These are phyloP conservation scores for Sandelia bainsii DNA, from an alignment of 2,797 vertebrate species.

Conservation along the genomic window DNA sequence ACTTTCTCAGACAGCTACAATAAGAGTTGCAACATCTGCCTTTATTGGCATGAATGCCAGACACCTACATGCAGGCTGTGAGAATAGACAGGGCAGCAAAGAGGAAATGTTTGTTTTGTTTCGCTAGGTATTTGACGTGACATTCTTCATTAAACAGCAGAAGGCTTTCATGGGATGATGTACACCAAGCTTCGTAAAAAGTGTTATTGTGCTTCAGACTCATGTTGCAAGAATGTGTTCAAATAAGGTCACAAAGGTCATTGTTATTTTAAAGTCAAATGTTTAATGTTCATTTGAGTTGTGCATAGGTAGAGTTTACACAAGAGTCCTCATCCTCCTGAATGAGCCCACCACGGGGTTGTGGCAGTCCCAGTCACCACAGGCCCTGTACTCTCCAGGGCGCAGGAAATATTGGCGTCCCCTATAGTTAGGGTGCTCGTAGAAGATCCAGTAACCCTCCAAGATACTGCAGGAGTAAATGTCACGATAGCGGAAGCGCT, in stretches of 20 bases:
- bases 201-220: neutral
- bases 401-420: conserved; percentile 86
- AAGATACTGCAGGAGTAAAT: conserved; percentile 84
- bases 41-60: conserved; percentile 71
- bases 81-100: conserved; percentile 9
- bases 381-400: conserved; percentile 83
- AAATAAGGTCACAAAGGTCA: conserved; percentile 48
- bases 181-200: neutral
- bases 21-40: conserved; percentile 79
- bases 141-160: neutral
- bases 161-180: neutral
- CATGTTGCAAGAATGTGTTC: neutral
- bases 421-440: conserved; percentile 86
- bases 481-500: conserved; percentile 80
- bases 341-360: conserved; percentile 85
- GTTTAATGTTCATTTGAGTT: conserved; percentile 66
- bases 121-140: conserved; percentile 3
- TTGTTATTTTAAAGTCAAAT: conserved; percentile 45
- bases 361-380: conserved; percentile 82
- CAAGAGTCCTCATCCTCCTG: conserved; percentile 82
- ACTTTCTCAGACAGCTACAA: conserved; percentile 75
- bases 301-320: conserved; percentile 58
- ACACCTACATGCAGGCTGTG: conserved; percentile 29
- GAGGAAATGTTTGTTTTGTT: conserved; percentile 16
- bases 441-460: conserved; percentile 87